Percentiles rank a stretch among this genome's conserved stretches.
Conservation (phyloP, 2,113 vertebrate genomes). For the Ginglymostoma cirratum region DNA sequence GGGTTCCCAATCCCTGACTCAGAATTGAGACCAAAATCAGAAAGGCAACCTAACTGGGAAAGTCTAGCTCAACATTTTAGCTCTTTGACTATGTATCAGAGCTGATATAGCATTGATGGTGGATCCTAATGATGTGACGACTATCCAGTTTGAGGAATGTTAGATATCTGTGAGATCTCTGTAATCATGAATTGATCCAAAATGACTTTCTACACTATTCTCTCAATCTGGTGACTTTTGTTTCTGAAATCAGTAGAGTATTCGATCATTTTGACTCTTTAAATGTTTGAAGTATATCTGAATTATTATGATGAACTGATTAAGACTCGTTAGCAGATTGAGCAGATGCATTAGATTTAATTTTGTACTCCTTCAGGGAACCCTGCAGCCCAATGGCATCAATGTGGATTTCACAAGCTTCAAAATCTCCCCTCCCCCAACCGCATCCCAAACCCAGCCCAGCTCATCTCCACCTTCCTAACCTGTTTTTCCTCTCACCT, state of each 20-base stretch:
- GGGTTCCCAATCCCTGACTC: neutral
- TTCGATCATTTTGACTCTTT: neutral
- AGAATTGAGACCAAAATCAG: neutral
- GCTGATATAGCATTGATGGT: neutral
- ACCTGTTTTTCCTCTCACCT: too few species aligned
- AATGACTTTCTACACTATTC: neutral
- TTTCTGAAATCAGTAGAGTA: neutral
- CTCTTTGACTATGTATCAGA: neutral
- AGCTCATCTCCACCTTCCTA: too few species aligned
- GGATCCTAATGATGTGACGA: neutral
- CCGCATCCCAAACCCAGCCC: too few species aligned
- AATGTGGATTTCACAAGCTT: too few species aligned
- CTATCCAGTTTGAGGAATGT: neutral
- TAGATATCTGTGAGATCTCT: neutral
- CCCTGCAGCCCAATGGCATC: too few species aligned
- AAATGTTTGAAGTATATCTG: neutral
- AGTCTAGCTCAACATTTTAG: neutral
- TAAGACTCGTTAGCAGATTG: neutral
- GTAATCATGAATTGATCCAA: neutral
- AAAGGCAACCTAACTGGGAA: neutral
- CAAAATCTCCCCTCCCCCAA: too few species aligned
- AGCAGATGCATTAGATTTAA: neutral
- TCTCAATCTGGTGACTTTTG: neutral
- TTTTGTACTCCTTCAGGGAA: slow-evolving; percentile 8
- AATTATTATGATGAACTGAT: neutral